Conservation (phyloP, 2,113 vertebrate species). For the Callorhinus ursinus region DNA sequence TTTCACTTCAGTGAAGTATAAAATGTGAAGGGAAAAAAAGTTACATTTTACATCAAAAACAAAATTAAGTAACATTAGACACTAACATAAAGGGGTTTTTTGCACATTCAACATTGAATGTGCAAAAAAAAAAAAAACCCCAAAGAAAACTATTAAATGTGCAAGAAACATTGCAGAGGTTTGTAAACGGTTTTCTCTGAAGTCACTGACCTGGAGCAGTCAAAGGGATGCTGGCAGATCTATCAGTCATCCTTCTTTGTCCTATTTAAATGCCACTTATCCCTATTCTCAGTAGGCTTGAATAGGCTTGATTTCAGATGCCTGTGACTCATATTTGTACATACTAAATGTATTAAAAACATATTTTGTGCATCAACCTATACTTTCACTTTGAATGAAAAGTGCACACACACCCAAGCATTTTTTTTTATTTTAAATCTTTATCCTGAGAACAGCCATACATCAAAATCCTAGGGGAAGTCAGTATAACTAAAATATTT, state of each 20-base stretch:
- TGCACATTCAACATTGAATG: neutral
- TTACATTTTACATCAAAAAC: conserved; percentile 10
- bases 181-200: conserved; percentile 12
- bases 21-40: conserved; percentile 4
- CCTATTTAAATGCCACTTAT: neutral
- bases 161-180: neutral
- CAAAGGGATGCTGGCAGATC: neutral
- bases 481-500: neutral
- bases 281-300: neutral
- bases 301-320: neutral
- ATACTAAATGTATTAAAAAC: conserved; percentile 25
- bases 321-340: conserved; percentile 25
- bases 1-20: neutral
- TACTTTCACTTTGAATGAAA: conserved; percentile 55
- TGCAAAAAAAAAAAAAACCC: neutral
- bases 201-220: neutral
- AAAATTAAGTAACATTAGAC: conserved; percentile 11
- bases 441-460: neutral
- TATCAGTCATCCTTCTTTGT: neutral
- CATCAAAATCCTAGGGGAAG: conserved; percentile 5
- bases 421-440: neutral
- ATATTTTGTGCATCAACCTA: conserved; percentile 17
- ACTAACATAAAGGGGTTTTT: neutral
- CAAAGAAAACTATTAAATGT: neutral
- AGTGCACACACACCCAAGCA: neutral